phyloP scores from a whole-genome alignment of 2,113 vertebrate species.

The Loxodonta africana region DNA sequence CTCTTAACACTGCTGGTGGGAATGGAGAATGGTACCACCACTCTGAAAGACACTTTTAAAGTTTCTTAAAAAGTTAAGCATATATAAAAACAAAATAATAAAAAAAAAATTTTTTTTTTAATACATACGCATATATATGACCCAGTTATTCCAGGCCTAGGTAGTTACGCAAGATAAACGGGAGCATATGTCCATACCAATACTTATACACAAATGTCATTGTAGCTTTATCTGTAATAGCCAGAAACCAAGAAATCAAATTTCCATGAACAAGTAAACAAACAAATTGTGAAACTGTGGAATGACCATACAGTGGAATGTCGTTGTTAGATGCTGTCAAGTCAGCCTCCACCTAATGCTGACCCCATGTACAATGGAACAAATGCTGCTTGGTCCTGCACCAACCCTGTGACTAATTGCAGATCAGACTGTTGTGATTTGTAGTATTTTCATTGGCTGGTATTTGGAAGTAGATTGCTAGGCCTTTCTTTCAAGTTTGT shows the following conservation, averaged over 20 bases:
- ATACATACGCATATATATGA: neutral
- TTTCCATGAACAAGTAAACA: neutral
- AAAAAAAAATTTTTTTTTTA: no score
- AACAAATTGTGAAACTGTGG: neutral
- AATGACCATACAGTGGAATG: neutral
- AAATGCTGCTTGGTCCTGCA: no score
- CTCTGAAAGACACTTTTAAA: neutral
- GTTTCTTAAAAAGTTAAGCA: neutral
- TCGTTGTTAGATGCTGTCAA: no score
- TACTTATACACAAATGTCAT: neutral
- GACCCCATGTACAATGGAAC: no score
- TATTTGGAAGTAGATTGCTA: no score
- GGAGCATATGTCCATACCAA: neutral
- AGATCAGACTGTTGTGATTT: no score
- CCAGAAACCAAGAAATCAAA: neutral
- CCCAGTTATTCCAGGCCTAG: neutral
- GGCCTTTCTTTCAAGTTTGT: no score
- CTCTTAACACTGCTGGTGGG: neutral
- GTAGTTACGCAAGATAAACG: no score
- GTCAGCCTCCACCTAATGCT: no score
- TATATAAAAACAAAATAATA: neutral
- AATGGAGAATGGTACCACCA: no score
- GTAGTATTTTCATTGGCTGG: no score
- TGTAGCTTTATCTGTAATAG: conserved; percentile 5
- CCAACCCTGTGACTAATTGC: no score